Base-by-base conservation (phyloP, 2,888 invertebrate genomes). In the Linhomoeus sp. region DNA sequence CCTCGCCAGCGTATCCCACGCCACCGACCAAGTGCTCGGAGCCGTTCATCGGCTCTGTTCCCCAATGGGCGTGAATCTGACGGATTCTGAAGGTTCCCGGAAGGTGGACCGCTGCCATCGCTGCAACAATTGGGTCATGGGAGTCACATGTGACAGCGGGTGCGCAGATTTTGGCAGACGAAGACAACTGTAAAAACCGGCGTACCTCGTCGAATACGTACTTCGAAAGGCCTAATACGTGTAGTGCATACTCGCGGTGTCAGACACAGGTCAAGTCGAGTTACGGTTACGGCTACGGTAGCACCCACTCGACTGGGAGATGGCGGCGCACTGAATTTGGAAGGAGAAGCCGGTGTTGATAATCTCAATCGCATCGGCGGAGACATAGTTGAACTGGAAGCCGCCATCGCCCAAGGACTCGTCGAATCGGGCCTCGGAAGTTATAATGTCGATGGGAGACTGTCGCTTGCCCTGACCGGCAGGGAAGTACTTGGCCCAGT, bases 21-120 rank as follows among this genome's bases (percentile, higher is more conserved):
- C 63, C 63, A 19, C 59, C 62, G 41, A 63, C 57, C 1, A 56
- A 56, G 49, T 63, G 64, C 44, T 64, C 61, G 1, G 58, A 58
- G 35, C 63, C 63, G 46, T 63, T 62, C 62, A 62, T 64, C 9
- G 62, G 61, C 47, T 63, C 62, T 7, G 45, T 47, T 20, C 50
- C 48, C 46, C 44, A 49, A 20, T 49, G 46, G 7, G 29, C 19
- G 25, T 50, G 50, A 2, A 50, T 37, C 40, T 46, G 49, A 20
- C 36, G 19, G 22, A 50, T 23, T 22, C 20, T 12, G 36, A 45
- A 49, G 33, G 42, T 37, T 1, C 19, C 45, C 9, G 20, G 3
- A 33, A 49, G 35, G 23, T 46, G 46, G 5, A 25, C 22, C 3
- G 46, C 48, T 19, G 42, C 39, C 22, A 48, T 19, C 9, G 43